phyloP scores from a whole-genome alignment of 2,113 vertebrate genomes.

The Pimephales promelas region DNA sequence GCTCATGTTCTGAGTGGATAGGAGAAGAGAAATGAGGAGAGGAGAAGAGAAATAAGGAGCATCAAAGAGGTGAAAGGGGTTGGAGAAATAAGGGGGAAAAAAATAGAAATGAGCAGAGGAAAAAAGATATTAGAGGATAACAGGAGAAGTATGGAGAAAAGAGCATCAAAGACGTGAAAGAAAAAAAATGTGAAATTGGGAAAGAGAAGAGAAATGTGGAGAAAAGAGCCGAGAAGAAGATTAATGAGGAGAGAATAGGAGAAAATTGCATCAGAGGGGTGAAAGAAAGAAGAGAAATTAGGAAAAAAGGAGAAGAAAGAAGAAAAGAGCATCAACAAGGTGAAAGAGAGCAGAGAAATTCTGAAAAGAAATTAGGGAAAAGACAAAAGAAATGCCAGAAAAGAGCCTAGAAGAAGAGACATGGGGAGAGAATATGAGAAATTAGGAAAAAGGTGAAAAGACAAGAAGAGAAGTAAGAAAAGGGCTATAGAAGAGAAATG shows the following conservation, averaged over 20 bases:
- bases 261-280: background rate
- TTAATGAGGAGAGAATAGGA: background rate
- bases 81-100: background rate
- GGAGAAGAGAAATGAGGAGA: background rate
- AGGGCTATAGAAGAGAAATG: background rate
- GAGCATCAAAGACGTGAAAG: background rate
- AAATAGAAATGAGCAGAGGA: background rate
- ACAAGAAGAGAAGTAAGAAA: background rate
- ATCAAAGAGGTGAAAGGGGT: too few relatives aligned
- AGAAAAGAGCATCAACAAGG: background rate
- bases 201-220: background rate
- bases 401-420: background rate
- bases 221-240: background rate
- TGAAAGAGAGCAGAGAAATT: background rate
- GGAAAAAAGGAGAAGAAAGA: background rate
- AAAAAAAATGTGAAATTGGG: background rate
- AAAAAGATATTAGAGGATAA: background rate
- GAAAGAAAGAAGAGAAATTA: conserved; percentile 59
- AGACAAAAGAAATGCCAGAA: background rate
- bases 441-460: background rate
- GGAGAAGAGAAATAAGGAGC: background rate
- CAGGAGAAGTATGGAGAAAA: background rate
- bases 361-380: background rate
- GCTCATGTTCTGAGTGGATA: conserved; percentile 44
- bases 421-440: background rate